Percentiles rank a stretch among this genome's conserved stretches.
Evolutionary conservation across 2,888 invertebrate species (phyloP).

Genomic region (Cecidostiba fungosa): DNA sequence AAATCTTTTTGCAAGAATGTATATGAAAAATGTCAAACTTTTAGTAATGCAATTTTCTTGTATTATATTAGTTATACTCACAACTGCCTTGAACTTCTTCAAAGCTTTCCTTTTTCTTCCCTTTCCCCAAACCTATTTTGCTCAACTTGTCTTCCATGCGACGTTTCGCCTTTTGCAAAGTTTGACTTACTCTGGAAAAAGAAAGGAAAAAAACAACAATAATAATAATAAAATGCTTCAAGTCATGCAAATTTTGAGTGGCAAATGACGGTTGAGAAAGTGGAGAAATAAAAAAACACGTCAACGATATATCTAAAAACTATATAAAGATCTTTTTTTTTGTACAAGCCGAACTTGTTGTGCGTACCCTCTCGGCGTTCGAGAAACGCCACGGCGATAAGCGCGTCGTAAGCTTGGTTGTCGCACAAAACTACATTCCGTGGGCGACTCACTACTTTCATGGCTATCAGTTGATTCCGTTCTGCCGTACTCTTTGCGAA

Average conservation of each 20-base stretch:
- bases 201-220: neutral
- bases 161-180: slow-evolving; percentile 90
- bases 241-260: no score
- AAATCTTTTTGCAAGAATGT: slow-evolving; percentile 81
- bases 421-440: slow-evolving; percentile 81
- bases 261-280: no score
- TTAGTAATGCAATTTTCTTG: no score
- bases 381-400: slow-evolving; percentile 72
- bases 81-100: slow-evolving; percentile 92
- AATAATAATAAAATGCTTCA: neutral
- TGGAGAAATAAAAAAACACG: no score
- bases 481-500: slow-evolving; percentile 82
- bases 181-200: slow-evolving; percentile 83
- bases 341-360: neutral
- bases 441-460: slow-evolving; percentile 82
- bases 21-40: no score
- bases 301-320: no score
- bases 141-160: slow-evolving; percentile 94
- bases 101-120: slow-evolving; percentile 93
- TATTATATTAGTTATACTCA: no score
- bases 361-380: slow-evolving; percentile 74
- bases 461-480: slow-evolving; percentile 82
- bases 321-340: no score
- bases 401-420: slow-evolving; percentile 81
- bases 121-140: slow-evolving; percentile 90